These are phyloP conservation scores for Pterocles gutturalis DNA, from an alignment of 2,113 vertebrate species.

Conservation along the genomic window DNA sequence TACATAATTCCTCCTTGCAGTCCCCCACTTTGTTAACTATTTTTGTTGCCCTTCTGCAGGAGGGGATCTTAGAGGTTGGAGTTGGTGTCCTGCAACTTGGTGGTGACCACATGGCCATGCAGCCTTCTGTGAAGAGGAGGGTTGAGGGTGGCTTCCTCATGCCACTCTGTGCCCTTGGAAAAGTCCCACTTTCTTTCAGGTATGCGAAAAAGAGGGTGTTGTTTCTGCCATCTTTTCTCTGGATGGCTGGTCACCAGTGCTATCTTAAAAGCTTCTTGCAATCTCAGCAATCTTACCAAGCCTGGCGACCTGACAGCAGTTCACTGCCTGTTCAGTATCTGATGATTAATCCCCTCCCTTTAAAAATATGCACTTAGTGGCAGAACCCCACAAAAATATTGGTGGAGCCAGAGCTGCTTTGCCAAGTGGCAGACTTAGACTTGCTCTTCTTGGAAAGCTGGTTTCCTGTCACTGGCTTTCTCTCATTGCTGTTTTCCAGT, in stretches of 20 bases:
- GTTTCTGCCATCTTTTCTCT: not conserved
- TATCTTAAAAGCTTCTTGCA: not conserved
- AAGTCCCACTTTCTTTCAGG: not conserved
- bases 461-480: constrained; percentile 53
- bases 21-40: not conserved
- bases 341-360: constrained; percentile 45
- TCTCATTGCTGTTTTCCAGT: constrained; percentile 30
- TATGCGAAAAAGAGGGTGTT: not conserved
- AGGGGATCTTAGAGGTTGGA: not conserved
- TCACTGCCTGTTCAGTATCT: not conserved
- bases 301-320: not conserved
- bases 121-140: not conserved
- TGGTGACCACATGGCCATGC: not conserved
- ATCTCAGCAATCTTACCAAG: constrained; percentile 17
- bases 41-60: not conserved
- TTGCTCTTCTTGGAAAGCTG: constrained; percentile 68
- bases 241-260: not conserved
- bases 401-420: constrained; percentile 46
- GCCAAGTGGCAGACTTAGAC: constrained; percentile 55
- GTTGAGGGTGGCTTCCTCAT: not conserved
- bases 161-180: not conserved
- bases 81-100: not conserved
- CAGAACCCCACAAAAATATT: constrained; percentile 50
- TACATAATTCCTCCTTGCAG: not conserved
- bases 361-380: constrained; percentile 55